Evolutionary conservation across 2,113 vertebrate genomes (phyloP).

Genomic region (Lipophrys pholis): DNA sequence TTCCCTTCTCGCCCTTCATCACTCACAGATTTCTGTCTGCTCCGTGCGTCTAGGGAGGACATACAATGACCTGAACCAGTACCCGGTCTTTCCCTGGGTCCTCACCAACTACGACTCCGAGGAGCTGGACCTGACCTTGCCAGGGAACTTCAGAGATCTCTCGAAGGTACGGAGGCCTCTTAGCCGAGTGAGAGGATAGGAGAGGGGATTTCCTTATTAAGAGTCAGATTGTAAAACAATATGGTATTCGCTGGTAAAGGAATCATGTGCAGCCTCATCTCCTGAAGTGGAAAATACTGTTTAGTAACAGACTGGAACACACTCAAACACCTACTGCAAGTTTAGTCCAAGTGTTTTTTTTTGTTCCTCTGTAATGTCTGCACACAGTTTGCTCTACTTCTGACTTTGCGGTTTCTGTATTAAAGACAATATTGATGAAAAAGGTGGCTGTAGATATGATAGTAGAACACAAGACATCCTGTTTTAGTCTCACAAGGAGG

Average conservation of each 20-base stretch:
- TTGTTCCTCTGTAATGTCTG: constrained; percentile 13
- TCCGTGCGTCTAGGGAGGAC: constrained; percentile 89
- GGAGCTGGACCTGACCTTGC: constrained; percentile 95
- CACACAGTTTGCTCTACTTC: constrained; percentile 9
- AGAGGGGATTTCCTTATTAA: constrained; percentile 57
- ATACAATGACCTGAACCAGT: constrained; percentile 97
- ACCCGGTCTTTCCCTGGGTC: constrained; percentile 98
- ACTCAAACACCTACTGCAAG: constrained; percentile 5
- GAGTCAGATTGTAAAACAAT: constrained; percentile 48
- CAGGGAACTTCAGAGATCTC: constrained; percentile 97
- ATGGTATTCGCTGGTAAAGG: constrained; percentile 45
- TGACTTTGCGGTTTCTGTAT: constrained; percentile 25
- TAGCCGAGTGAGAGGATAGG: constrained; percentile 14
- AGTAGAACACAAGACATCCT: too few species aligned
- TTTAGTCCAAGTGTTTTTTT: constrained; percentile 5
- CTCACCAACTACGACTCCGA: constrained; percentile 98
- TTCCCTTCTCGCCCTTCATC: constrained; percentile 52
- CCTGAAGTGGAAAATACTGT: constrained; percentile 39
- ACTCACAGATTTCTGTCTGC: constrained; percentile 67
- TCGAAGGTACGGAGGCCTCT: constrained; percentile 90
- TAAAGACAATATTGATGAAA: neutral
- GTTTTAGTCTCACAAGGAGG: too few species aligned
- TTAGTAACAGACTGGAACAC: constrained; percentile 35
- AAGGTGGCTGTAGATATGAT: too few species aligned
- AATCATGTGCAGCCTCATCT: constrained; percentile 43